Evolutionary conservation across 2,888 invertebrate genomes (phyloP).

Genomic region (Serrognathus titanus): DNA sequence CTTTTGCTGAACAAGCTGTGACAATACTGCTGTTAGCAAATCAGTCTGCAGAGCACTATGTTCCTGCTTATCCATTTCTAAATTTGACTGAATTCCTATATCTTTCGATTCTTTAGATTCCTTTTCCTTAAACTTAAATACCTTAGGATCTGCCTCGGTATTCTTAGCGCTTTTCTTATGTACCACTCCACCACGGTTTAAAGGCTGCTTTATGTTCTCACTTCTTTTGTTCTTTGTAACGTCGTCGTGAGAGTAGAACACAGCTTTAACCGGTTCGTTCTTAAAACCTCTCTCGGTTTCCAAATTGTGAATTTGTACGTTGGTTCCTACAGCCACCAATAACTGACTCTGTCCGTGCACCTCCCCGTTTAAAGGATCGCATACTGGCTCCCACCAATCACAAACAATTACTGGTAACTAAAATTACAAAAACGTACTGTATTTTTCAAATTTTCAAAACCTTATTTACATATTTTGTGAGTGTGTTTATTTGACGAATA

Average conservation of each 20-base stretch:
- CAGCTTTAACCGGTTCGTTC: slow-evolving; percentile 31
- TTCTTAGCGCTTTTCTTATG: background rate
- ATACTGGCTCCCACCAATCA: slow-evolving; percentile 58
- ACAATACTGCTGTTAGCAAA: slow-evolving; percentile 31
- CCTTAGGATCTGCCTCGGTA: background rate
- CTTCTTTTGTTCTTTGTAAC: too few relatives aligned
- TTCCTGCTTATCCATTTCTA: slow-evolving; percentile 18
- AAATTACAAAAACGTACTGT: slow-evolving; percentile 21
- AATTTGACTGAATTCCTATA: slow-evolving; percentile 19
- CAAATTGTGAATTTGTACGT: slow-evolving; percentile 56
- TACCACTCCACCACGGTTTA: background rate
- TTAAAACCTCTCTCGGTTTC: slow-evolving; percentile 47
- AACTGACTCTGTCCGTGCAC: slow-evolving; percentile 55
- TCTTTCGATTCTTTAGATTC: slow-evolving; percentile 1
- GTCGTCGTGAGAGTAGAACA: background rate
- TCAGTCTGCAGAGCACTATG: background rate
- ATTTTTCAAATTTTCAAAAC: too few relatives aligned
- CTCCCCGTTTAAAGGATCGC: slow-evolving; percentile 47
- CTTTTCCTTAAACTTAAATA: background rate
- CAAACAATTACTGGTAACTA: slow-evolving; percentile 59
- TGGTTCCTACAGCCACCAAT: slow-evolving; percentile 58
- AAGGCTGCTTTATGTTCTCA: too few relatives aligned
- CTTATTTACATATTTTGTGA: too few relatives aligned
- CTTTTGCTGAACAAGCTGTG: slow-evolving; percentile 30
- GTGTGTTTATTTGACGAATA: too few relatives aligned